Percentiles rank a stretch among this genome's conserved stretches.
phyloP scores from a whole-genome alignment of 2,888 invertebrate genomes.

The Xylota segnis region DNA sequence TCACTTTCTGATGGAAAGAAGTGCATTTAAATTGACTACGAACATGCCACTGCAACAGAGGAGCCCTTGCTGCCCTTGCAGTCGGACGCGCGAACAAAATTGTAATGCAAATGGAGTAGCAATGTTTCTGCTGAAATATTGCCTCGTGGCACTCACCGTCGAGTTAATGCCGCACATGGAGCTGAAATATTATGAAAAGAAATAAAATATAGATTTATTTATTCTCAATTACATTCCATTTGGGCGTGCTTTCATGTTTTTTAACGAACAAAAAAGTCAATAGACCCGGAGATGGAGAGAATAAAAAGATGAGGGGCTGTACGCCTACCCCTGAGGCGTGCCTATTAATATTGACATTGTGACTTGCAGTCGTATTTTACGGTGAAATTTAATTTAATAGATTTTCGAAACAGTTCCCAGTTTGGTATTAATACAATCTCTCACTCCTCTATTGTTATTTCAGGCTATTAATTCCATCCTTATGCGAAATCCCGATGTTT shows the following conservation, averaged over 20 bases:
- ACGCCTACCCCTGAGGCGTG: neutral
- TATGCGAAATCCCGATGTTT: slow-evolving; percentile 31
- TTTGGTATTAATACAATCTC: slow-evolving; percentile 62
- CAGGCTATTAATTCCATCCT: slow-evolving; percentile 65
- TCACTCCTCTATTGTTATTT: slow-evolving; percentile 59
- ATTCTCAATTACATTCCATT: slow-evolving; percentile 53
- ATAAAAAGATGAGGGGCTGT: neutral
- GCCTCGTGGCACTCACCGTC: slow-evolving; percentile 25
- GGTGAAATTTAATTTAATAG: slow-evolving; percentile 57
- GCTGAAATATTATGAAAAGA: slow-evolving; percentile 23
- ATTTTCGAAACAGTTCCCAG: slow-evolving; percentile 65
- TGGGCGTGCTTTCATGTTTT: neutral
- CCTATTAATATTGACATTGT: slow-evolving; percentile 1
- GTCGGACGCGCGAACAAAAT: slow-evolving; percentile 3
- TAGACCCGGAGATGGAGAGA: no score
- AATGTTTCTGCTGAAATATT: slow-evolving; percentile 59
- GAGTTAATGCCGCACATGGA: slow-evolving; percentile 34
- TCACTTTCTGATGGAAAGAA: slow-evolving; percentile 20
- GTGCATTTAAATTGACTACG: slow-evolving; percentile 20
- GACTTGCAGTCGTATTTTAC: slow-evolving; percentile 3
- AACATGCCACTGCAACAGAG: neutral
- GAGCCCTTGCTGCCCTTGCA: neutral
- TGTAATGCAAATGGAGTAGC: slow-evolving; percentile 55
- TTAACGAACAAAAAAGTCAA: neutral
- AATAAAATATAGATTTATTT: slow-evolving; percentile 66